phyloP scores from a whole-genome alignment of 2,113 vertebrate genomes.

The Ciconia boyciana region DNA sequence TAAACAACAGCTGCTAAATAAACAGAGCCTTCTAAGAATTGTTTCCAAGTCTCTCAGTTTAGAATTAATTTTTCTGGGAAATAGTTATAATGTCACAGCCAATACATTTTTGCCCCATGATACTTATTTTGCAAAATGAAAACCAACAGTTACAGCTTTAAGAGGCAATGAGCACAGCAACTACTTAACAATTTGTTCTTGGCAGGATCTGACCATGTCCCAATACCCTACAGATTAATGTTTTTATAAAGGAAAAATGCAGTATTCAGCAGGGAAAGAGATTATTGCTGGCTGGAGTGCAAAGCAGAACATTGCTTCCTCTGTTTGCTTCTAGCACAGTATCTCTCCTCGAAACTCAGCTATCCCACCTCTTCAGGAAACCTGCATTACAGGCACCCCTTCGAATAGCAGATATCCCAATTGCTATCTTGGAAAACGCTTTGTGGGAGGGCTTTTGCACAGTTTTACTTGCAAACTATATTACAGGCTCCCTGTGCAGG shows the following conservation, averaged over 20 bases:
- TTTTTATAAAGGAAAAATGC: slow-evolving; percentile 57
- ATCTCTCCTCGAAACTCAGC: background rate
- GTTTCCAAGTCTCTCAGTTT: background rate
- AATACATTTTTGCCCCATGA: slow-evolving; percentile 49
- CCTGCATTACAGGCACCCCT: background rate
- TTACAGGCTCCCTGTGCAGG: background rate
- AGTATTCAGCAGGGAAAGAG: slow-evolving; percentile 45
- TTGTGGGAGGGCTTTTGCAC: background rate
- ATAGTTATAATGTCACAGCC: background rate
- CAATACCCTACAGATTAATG: slow-evolving; percentile 60
- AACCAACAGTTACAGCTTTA: slow-evolving; percentile 61
- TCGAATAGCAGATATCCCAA: background rate
- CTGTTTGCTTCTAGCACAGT: background rate
- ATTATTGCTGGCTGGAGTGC: slow-evolving; percentile 40
- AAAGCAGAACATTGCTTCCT: slow-evolving; percentile 3
- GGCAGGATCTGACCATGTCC: slow-evolving; percentile 55
- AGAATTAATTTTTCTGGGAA: slow-evolving; percentile 54
- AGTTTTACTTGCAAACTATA: background rate
- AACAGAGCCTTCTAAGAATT: slow-evolving; percentile 52
- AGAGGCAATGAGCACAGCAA: slow-evolving; percentile 57
- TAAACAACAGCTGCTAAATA: slow-evolving; percentile 5
- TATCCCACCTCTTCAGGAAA: background rate
- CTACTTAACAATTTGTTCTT: slow-evolving; percentile 75
- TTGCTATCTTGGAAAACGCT: background rate
- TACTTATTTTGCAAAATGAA: slow-evolving; percentile 59